Percentiles rank a stretch among this genome's conserved stretches.
Evolutionary conservation across 2,797 vertebrate genomes (phyloP).

Genomic region (Acrocephalus scirpaceus): DNA sequence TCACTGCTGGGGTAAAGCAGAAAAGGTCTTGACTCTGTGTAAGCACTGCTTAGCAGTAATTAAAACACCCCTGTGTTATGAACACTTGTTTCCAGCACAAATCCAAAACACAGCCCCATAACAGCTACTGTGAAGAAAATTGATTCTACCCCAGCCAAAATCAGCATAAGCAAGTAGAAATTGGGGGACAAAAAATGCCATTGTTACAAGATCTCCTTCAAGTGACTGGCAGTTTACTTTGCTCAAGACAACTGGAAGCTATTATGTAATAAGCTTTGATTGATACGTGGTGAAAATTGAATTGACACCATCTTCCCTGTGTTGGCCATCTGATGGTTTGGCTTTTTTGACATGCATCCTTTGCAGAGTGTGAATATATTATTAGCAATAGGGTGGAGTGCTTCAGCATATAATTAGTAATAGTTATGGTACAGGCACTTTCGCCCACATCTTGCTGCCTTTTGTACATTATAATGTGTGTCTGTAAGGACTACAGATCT

Average conservation of each 20-base stretch:
- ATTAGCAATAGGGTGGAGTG: not conserved
- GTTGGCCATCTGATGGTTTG: not conserved
- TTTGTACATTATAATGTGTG: not conserved
- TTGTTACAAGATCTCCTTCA: not conserved
- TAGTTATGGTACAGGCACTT: not conserved
- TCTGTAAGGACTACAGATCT: not conserved
- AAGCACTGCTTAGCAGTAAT: not conserved
- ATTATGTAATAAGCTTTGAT: not conserved
- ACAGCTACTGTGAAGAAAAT: not conserved
- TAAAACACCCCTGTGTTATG: not conserved
- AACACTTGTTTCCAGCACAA: not conserved
- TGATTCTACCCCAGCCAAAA: not conserved
- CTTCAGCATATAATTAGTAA: not conserved
- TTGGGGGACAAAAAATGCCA: not conserved
- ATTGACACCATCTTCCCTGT: not conserved
- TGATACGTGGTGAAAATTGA: not conserved
- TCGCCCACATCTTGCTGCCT: not conserved
- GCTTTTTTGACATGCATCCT: not conserved
- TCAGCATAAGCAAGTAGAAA: not conserved
- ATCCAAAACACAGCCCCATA: not conserved
- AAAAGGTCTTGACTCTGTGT: not conserved
- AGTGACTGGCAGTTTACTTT: not conserved
- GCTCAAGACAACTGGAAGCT: not conserved
- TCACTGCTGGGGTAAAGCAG: not conserved
- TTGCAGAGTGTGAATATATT: not conserved